phyloP scores from a whole-genome alignment of 37 sponge, comb jelly and placozoan species.

The Ianthella basta region DNA sequence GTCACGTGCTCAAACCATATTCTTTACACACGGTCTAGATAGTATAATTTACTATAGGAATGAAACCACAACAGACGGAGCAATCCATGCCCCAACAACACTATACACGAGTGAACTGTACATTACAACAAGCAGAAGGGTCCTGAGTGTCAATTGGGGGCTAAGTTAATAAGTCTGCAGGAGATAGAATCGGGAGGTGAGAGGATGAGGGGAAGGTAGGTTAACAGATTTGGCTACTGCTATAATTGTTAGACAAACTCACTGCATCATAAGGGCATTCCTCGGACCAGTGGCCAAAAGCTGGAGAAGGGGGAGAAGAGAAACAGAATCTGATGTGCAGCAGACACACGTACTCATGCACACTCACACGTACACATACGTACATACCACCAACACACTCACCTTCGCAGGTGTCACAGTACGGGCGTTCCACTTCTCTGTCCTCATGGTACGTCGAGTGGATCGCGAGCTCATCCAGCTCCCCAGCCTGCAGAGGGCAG shows the following conservation, averaged over 20 bases:
- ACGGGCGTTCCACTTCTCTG: constrained; percentile 5
- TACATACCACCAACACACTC: constrained; percentile 7
- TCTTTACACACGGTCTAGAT: too few species aligned
- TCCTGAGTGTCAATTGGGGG: too few species aligned
- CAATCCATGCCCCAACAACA: too few species aligned
- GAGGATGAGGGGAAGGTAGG: too few species aligned
- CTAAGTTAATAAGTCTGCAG: too few species aligned
- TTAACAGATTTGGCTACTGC: too few species aligned
- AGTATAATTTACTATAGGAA: too few species aligned
- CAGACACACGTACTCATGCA: not conserved
- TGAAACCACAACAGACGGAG: too few species aligned
- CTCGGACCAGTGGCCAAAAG: constrained; percentile 64
- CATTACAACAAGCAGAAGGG: too few species aligned
- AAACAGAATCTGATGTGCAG: not conserved
- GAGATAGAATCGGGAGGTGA: too few species aligned
- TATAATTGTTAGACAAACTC: constrained; percentile 18
- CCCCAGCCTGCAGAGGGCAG: constrained; percentile 67
- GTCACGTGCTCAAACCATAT: too few species aligned
- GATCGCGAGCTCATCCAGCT: constrained; percentile 25
- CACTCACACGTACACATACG: constrained; percentile 7
- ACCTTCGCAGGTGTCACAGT: constrained; percentile 30
- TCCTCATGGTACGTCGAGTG: constrained; percentile 15
- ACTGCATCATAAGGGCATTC: constrained; percentile 80
- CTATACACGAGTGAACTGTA: too few species aligned
- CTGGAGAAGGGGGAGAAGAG: not conserved